Conservation (phyloP, 2,797 vertebrate genomes). For the Sparidentex hasta region DNA sequence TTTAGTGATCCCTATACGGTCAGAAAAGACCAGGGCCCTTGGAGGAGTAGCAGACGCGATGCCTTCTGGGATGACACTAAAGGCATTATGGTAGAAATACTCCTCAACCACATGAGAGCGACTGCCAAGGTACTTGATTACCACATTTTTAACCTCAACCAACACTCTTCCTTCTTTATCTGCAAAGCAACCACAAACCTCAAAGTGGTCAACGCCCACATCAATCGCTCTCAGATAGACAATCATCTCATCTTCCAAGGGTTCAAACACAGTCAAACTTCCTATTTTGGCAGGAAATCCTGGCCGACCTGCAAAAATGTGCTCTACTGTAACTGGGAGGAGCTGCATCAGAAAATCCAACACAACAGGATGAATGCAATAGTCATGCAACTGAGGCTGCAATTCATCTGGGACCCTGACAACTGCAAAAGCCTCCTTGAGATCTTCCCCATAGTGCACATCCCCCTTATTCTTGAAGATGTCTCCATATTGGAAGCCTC, state of each 20-base stretch:
- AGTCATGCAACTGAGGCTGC: conserved; percentile 82
- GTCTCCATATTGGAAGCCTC: conserved; percentile 89
- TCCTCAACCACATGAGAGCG: conserved; percentile 78
- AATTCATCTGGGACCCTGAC: conserved; percentile 84
- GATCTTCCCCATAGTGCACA: conserved; percentile 86
- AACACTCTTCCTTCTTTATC: conserved; percentile 86
- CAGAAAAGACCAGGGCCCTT: conserved; percentile 87
- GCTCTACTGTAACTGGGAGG: conserved; percentile 74
- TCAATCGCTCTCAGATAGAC: conserved; percentile 86
- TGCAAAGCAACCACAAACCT: conserved; percentile 89
- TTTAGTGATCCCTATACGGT: conserved; percentile 83
- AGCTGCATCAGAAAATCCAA: conserved; percentile 91
- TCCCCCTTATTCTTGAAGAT: conserved; percentile 85
- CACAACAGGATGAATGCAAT: conserved; percentile 89
- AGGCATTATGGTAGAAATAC: conserved; percentile 87
- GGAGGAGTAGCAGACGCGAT: conserved; percentile 38
- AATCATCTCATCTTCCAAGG: conserved; percentile 89
- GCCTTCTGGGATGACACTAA: conserved; percentile 66
- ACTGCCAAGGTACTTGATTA: conserved; percentile 83
- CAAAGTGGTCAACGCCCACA: conserved; percentile 77
- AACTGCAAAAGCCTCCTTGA: conserved; percentile 85
- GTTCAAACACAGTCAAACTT: conserved; percentile 84
- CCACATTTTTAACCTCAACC: conserved; percentile 85
- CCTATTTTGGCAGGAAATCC: conserved; percentile 88
- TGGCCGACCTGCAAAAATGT: conserved; percentile 66